phyloP scores from a whole-genome alignment of 2,113 vertebrate species.

The Paracyprichromis sp. region DNA sequence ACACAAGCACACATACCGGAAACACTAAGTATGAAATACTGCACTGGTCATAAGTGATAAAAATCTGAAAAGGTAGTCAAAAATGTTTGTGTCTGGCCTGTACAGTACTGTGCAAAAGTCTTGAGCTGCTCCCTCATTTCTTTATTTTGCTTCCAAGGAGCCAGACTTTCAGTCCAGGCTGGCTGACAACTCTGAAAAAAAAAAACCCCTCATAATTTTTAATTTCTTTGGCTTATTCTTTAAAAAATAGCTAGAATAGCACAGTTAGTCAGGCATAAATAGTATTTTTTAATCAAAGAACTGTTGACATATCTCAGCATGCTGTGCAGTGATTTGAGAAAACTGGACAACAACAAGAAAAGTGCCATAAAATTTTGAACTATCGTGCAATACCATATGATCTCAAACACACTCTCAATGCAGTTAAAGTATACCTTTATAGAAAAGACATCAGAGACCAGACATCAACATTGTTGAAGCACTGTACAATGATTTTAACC shows the following conservation, averaged over 20 bases:
- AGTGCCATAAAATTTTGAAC: not conserved
- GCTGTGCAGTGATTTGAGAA: not conserved
- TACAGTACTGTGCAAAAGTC: not conserved
- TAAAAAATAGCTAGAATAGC: not conserved
- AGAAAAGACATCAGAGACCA: not conserved
- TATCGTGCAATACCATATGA: not conserved
- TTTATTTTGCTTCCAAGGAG: not conserved
- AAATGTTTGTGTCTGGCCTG: not conserved
- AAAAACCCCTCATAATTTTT: accelerated
- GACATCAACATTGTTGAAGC: not conserved
- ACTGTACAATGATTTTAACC: not conserved
- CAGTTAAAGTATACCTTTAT: not conserved
- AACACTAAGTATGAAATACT: not conserved
- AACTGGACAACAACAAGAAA: not conserved
- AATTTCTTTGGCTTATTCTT: not conserved
- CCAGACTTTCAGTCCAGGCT: not conserved
- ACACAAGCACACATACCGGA: not conserved
- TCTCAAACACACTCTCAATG: not conserved
- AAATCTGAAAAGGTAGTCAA: not conserved
- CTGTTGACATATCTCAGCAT: not conserved
- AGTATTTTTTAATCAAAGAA: not conserved
- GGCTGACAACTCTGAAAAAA: not conserved
- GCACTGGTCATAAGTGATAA: not conserved
- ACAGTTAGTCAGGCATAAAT: not conserved
- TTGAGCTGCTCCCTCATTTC: not conserved